Percentiles rank a stretch among this genome's conserved stretches.
Conservation (phyloP, 1,140 invertebrate genomes). For the Lasioglossum albipes region DNA sequence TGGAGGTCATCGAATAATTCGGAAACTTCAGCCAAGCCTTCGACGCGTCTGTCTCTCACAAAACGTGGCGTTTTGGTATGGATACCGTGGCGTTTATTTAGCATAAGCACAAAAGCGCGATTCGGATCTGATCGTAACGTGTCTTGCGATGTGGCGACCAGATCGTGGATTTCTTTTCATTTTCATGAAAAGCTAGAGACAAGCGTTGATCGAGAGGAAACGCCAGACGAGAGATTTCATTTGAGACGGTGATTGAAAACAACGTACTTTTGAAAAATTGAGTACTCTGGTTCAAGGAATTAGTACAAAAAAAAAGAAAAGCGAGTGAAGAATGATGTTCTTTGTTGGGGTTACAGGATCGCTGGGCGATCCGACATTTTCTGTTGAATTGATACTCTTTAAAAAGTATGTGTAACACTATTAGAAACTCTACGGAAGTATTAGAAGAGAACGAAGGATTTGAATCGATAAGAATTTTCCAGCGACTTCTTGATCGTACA, state of each 20-base stretch:
- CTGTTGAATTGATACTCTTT: slow-evolving; percentile 37
- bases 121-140: not conserved
- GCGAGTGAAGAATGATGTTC: slow-evolving; percentile 20
- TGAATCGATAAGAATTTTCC: slow-evolving; percentile 16
- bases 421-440: slow-evolving; percentile 33
- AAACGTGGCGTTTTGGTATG: slow-evolving; percentile 30
- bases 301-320: slow-evolving; percentile 38
- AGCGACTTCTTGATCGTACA: slow-evolving; percentile 18
- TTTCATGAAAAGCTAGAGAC: slow-evolving; percentile 13
- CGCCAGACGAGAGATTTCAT: slow-evolving; percentile 18
- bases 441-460: slow-evolving; percentile 6
- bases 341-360: slow-evolving; percentile 25
- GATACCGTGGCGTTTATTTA: slow-evolving; percentile 5
- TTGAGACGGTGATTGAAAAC: not conserved
- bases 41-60: not conserved
- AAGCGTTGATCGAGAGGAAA: slow-evolving; percentile 30
- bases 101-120: not conserved
- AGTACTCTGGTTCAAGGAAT: slow-evolving; percentile 21
- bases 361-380: slow-evolving; percentile 52
- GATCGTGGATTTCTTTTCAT: slow-evolving; percentile 20
- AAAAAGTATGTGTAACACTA: slow-evolving; percentile 31
- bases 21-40: slow-evolving; percentile 19
- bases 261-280: not conserved
- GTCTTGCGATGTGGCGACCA: slow-evolving; percentile 4
- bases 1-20: slow-evolving; percentile 32